Base-by-base conservation (phyloP, 2,888 invertebrate species). In the Pterostichus niger region DNA sequence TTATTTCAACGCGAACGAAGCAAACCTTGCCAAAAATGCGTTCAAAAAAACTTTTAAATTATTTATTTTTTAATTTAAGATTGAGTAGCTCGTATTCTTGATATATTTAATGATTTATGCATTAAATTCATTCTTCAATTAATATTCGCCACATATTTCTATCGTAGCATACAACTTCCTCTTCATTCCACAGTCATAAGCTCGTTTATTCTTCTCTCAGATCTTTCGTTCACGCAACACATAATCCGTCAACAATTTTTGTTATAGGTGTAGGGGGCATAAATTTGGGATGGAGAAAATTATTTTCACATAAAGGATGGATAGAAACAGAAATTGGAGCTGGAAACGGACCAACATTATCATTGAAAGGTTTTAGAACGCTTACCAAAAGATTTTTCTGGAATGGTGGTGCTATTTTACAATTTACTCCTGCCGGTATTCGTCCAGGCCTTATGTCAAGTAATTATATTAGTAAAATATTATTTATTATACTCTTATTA, bases 241-340 rank as follows among this genome's bases (percentile, higher is more conserved):
- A 24, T 24, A 24, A 24, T 24, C 3, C n/a, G n/a, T 24, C 24
- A 2, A 24, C 1, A 24, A 24, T 40, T 4, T 49, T 40, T 49
- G 44, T 15, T n/a, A 35, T 61, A 90, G 96, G 97, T 56, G 92
- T 92, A 35, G 96, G 96, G 0, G 93, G 94, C n/a, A 92, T 98
- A 75, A 94, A 95, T 86, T 89, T 96, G 13, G 93, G 95, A 6
- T 95, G 95, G 86, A 92, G 96, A 84, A 93, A 96, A 86, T 91
- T 97, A 11, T 92, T 96, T 80, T 95, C 96, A 0, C 95, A 96
- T 79, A 95, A 95, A 89, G 95, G 96, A 11, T 98, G 97, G 97
- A 92, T 96, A 4, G 98, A 98, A 91, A 89, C 96, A 10, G 97
- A 97, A 88, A 89, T 95, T 79, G 95, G 96, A 0, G 96, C 95